phyloP scores from a whole-genome alignment of 2,797 vertebrate genomes.

The Lacerta viridis region DNA sequence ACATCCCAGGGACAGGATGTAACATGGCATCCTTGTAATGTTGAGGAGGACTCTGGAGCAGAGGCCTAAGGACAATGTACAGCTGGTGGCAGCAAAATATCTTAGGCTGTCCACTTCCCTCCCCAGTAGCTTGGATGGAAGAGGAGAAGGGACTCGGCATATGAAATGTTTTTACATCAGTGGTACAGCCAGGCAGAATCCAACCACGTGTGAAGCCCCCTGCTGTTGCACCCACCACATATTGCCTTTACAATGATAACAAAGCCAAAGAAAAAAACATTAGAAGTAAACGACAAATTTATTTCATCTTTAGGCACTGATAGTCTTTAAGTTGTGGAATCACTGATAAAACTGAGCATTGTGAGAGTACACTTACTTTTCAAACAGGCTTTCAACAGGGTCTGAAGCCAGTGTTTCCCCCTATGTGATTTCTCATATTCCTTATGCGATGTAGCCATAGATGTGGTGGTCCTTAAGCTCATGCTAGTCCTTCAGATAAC shows the following conservation, averaged over 20 bases:
- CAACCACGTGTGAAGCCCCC: not conserved
- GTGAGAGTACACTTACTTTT: slow-evolving; percentile 16
- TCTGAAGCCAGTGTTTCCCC: slow-evolving; percentile 64
- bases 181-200: not conserved
- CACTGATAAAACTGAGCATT: slow-evolving; percentile 48
- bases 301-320: slow-evolving; percentile 53
- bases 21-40: not conserved
- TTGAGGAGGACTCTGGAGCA: not conserved
- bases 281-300: slow-evolving; percentile 59
- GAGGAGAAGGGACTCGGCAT: accelerated
- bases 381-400: slow-evolving; percentile 46
- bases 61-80: no score
- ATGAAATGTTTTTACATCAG: accelerated
- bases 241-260: slow-evolving; percentile 43
- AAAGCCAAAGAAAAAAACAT: slow-evolving; percentile 1
- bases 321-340: slow-evolving; percentile 53
- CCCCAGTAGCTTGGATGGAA: slow-evolving; percentile 6
- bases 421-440: not conserved
- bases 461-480: not conserved
- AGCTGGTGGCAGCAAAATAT: not conserved
- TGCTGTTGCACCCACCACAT: slow-evolving; percentile 21
- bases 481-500: slow-evolving; percentile 33
- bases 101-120: not conserved
- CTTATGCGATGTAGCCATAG: not conserved
- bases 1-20: no score